Conservation (phyloP, 2,113 vertebrate genomes). For the Copsychus sechellarum region DNA sequence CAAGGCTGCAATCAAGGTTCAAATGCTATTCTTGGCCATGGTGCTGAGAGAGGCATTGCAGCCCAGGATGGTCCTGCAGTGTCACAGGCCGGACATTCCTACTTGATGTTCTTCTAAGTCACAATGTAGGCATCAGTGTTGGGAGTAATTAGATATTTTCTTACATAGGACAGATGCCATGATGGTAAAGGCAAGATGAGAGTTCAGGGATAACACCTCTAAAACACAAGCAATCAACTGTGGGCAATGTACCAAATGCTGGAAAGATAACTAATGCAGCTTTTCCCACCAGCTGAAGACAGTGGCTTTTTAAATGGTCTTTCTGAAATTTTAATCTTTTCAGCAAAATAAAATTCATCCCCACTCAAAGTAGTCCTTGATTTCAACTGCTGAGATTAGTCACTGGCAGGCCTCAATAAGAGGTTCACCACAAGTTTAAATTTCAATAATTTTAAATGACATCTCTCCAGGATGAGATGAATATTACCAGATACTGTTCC, state of each 20-base stretch:
- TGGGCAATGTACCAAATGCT: not conserved
- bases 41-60: not conserved
- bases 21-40: not conserved
- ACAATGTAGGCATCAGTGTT: rapidly evolving
- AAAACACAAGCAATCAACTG: not conserved
- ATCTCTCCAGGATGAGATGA: not conserved
- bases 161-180: not conserved
- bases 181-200: not conserved
- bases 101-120: not conserved
- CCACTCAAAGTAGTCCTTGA: not conserved
- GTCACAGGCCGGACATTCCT: rapidly evolving
- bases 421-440: not conserved
- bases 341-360: not conserved
- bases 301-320: not conserved
- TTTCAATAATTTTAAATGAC: not conserved
- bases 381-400: not conserved
- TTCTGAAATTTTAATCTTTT: not conserved
- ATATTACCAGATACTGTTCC: not conserved
- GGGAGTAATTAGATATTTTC: not conserved
- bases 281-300: not conserved
- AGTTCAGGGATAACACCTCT: not conserved
- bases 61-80: not conserved
- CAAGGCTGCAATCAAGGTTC: not conserved
- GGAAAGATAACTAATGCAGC: not conserved
- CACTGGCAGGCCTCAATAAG: not conserved